A percentile compares a stretch with the other conserved stretches of the same genome.
Evolutionary conservation across 2,113 vertebrate species (phyloP).

Genomic region (Rousettus leschenaultii): DNA sequence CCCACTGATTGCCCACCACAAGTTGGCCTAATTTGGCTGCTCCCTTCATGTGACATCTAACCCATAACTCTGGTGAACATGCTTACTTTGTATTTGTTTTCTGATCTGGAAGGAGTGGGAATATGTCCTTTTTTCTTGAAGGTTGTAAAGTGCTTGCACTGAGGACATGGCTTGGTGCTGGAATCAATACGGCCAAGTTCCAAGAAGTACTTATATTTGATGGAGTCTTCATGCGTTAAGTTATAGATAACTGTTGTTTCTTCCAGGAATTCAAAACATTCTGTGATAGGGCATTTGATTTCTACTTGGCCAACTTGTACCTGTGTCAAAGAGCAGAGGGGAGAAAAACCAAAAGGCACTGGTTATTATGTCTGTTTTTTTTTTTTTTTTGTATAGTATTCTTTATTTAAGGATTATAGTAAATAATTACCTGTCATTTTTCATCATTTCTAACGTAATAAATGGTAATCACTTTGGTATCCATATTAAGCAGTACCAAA

Average conservation of each 20-base stretch:
- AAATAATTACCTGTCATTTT: not conserved
- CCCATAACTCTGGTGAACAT: conserved; percentile 68
- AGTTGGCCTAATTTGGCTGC: conserved; percentile 58
- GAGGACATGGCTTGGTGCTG: conserved; percentile 97
- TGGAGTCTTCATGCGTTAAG: conserved; percentile 90
- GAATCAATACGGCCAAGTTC: conserved; percentile 95
- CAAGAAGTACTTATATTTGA: conserved; percentile 96
- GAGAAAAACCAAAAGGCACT: not conserved
- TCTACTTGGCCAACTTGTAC: conserved; percentile 90
- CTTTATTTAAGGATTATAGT: not conserved
- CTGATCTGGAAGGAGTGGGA: conserved; percentile 87
- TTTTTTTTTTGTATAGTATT: not conserved
- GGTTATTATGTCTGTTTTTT: not conserved
- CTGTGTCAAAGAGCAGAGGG: conserved; percentile 77
- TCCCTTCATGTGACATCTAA: conserved; percentile 62
- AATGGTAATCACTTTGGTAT: not conserved
- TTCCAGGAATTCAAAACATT: conserved; percentile 94
- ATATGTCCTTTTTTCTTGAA: conserved; percentile 89
- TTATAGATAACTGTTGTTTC: conserved; percentile 90
- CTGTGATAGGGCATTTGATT: conserved; percentile 94
- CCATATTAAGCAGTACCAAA: not conserved
- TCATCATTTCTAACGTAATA: not conserved
- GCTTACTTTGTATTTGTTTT: conserved; percentile 97
- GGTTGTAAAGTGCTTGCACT: conserved; percentile 96
- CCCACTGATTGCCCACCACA: conserved; percentile 68